A percentile compares a stretch with the other conserved stretches of the same genome.
phyloP scores from a whole-genome alignment of 1,140 invertebrate genomes.

The Philopotamus ludificatus region DNA sequence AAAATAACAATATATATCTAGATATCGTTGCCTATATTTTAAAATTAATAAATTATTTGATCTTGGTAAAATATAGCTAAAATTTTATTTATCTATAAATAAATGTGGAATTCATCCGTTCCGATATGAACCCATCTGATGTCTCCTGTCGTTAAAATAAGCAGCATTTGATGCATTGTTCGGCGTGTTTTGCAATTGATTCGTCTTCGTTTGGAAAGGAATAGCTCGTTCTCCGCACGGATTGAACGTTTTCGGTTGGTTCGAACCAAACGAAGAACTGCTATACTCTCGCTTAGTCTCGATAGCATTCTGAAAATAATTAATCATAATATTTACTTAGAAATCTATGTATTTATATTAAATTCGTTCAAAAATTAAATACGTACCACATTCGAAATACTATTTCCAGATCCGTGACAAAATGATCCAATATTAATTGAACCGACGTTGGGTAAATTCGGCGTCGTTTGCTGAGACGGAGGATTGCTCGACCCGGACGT shows the following conservation, averaged over 20 bases:
- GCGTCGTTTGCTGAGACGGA: constrained; percentile 21
- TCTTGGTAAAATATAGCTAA: too few relatives aligned
- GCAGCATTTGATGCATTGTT: background rate
- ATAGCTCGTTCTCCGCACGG: constrained; percentile 6
- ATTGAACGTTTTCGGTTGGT: constrained; percentile 1
- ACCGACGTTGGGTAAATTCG: constrained; percentile 1
- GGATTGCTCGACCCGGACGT: background rate
- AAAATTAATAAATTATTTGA: constrained; percentile 23
- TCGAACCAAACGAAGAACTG: background rate
- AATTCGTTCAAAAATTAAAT: background rate
- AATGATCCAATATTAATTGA: constrained; percentile 37
- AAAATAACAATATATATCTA: background rate
- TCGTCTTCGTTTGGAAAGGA: constrained; percentile 5
- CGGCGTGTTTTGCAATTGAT: background rate
- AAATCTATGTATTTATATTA: background rate
- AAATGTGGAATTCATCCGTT: too few relatives aligned
- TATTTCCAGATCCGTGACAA: constrained; percentile 16
- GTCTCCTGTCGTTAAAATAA: background rate
- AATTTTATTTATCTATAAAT: too few relatives aligned
- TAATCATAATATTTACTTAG: background rate
- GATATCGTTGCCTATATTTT: background rate
- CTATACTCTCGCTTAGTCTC: constrained; percentile 13
- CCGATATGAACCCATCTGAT: constrained; percentile 18
- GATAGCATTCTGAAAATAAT: constrained; percentile 23
- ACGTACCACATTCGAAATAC: constrained; percentile 4